phyloP scores from a whole-genome alignment of 2,113 vertebrate species.

The Cheilinus undulatus region DNA sequence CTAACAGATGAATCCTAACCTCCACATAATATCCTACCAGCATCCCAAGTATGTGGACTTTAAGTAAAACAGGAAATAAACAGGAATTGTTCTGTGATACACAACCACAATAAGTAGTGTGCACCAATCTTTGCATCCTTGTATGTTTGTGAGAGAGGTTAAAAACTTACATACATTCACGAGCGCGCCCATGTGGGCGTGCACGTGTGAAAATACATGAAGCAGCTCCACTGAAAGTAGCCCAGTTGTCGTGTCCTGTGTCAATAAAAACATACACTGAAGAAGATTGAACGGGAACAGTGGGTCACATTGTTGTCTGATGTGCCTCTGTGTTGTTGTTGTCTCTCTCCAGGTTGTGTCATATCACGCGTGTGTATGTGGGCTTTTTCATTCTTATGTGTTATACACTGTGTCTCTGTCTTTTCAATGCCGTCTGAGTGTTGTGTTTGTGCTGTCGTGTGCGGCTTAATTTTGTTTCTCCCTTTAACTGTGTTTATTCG shows the following conservation, averaged over 20 bases:
- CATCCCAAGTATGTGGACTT: conserved; percentile 23
- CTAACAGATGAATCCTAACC: conserved; percentile 44
- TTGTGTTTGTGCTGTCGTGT: conserved; percentile 74
- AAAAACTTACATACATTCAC: conserved; percentile 30
- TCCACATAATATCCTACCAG: conserved; percentile 34
- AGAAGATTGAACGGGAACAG: conserved; percentile 68
- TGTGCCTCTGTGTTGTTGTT: conserved; percentile 84
- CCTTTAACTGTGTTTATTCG: conserved; percentile 66
- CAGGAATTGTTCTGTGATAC: conserved; percentile 13
- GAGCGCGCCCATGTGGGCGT: conserved; percentile 34
- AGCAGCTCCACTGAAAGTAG: conserved; percentile 57
- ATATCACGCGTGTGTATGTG: conserved; percentile 89
- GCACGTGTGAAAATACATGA: conserved; percentile 38
- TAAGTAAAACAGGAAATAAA: conserved; percentile 1
- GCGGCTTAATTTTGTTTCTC: conserved; percentile 67
- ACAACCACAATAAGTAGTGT: conserved; percentile 8
- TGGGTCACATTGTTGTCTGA: conserved; percentile 82
- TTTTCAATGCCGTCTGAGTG: conserved; percentile 74
- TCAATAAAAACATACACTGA: conserved; percentile 59
- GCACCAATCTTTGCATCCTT: conserved; percentile 30
- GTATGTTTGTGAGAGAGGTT: conserved; percentile 50
- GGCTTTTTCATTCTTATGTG: conserved; percentile 85
- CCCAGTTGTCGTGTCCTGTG: conserved; percentile 65
- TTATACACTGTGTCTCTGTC: conserved; percentile 80
- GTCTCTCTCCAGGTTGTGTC: conserved; percentile 88